Conservation (phyloP, 2,113 vertebrate genomes). For the Lepus timidus region DNA sequence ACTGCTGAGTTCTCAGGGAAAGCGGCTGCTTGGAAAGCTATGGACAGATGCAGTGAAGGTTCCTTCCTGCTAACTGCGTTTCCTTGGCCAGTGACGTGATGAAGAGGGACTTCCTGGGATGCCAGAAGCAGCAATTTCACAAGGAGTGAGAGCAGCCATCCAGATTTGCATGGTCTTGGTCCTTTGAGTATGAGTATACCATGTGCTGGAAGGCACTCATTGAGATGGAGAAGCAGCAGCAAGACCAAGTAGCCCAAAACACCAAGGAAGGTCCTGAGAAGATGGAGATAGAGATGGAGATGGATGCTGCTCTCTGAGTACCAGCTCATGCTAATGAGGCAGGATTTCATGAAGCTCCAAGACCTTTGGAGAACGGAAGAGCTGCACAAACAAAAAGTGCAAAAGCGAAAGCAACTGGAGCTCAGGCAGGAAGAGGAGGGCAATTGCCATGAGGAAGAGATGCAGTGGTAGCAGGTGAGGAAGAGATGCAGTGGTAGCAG, state of each 20-base stretch:
- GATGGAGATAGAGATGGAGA: conserved; percentile 97
- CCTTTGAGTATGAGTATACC: conserved; percentile 98
- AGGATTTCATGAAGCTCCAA: conserved; percentile 97
- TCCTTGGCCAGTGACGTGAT: conserved; percentile 96
- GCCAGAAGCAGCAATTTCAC: not conserved
- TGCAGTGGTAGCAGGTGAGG: conserved; percentile 95
- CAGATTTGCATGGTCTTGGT: conserved; percentile 90
- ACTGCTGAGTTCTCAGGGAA: conserved; percentile 98
- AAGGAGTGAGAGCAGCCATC: not conserved
- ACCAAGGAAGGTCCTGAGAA: conserved; percentile 99
- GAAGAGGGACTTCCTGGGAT: conserved; percentile 64
- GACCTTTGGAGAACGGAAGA: conserved; percentile 98
- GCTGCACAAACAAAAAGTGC: conserved; percentile 97
- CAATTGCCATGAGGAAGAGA: conserved; percentile 96
- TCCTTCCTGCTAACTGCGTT: conserved; percentile 93
- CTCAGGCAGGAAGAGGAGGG: conserved; percentile 97
- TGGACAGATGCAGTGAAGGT: conserved; percentile 96
- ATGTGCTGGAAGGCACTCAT: conserved; percentile 99
- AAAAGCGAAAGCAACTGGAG: conserved; percentile 94
- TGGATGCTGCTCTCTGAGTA: conserved; percentile 94
- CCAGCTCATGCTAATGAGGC: conserved; percentile 99
- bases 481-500: conserved; percentile 95
- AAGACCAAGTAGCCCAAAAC: conserved; percentile 98
- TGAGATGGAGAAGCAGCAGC: conserved; percentile 99
- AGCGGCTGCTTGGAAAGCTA: conserved; percentile 95